These are phyloP conservation scores for Crocidura indochinensis DNA, from an alignment of 2,797 vertebrate species.

Conservation along the genomic window DNA sequence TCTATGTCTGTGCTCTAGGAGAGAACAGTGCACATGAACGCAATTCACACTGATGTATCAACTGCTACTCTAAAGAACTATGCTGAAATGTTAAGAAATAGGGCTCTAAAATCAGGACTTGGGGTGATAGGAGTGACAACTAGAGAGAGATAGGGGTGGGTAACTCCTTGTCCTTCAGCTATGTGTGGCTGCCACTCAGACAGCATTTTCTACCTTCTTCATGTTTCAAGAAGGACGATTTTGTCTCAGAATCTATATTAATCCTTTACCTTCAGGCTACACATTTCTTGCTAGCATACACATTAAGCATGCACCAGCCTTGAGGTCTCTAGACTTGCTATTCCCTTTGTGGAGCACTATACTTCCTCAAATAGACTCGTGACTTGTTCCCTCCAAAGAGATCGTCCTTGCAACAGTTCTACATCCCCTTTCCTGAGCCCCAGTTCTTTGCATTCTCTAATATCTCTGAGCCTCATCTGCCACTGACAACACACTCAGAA, in stretches of 20 bases:
- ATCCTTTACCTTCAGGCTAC: background rate
- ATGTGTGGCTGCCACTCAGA: background rate
- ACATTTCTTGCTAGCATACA: background rate
- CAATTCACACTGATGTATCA: background rate
- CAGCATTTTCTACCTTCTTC: background rate
- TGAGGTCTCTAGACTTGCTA: background rate
- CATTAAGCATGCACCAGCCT: background rate
- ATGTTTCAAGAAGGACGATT: background rate
- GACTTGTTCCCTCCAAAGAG: background rate
- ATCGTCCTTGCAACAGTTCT: background rate
- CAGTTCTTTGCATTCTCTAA: conserved; percentile 35
- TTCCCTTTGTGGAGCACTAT: background rate
- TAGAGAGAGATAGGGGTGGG: too few species aligned
- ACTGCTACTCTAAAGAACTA: background rate
- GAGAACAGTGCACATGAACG: background rate
- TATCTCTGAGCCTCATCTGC: background rate
- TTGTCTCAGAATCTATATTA: background rate
- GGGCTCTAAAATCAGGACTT: background rate
- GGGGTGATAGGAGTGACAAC: background rate
- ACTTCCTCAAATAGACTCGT: background rate
- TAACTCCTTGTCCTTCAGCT: rapidly evolving
- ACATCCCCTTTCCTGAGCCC: background rate
- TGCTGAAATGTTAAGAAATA: background rate
- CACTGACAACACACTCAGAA: background rate
- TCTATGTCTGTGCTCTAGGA: background rate